Percentiles rank a stretch among this genome's conserved stretches.
Conservation (phyloP, 2,113 vertebrate genomes). For the Thunnus maccoyii region DNA sequence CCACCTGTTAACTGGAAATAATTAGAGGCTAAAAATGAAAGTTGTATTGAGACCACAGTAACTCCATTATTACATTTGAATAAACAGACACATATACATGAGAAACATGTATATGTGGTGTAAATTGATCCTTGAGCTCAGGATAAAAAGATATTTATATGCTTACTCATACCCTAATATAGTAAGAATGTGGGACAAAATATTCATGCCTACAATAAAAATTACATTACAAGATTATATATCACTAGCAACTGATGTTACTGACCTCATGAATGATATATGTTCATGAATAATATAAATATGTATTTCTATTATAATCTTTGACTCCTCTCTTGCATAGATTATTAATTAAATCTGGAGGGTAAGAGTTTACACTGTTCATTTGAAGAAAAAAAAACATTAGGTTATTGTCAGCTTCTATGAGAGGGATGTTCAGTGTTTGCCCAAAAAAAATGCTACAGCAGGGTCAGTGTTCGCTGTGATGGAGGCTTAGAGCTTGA, state of each 20-base stretch:
- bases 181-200: no score
- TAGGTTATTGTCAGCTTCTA: no score
- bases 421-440: neutral
- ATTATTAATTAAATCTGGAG: neutral
- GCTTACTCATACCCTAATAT: no score
- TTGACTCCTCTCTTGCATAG: neutral
- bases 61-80: neutral
- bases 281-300: neutral
- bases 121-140: no score
- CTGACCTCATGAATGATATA: neutral
- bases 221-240: no score
- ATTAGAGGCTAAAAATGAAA: no score
- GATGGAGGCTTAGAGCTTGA: conserved; percentile 32
- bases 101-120: no score
- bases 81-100: neutral
- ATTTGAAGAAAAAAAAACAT: neutral
- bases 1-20: no score
- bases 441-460: conserved; percentile 5
- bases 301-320: neutral
- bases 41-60: neutral
- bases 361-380: neutral
- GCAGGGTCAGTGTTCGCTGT: conserved; percentile 7
- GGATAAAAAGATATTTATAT: no score
- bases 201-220: no score
- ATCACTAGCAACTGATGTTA: no score